phyloP scores from a whole-genome alignment of 2,888 invertebrate species.

The Eupithecia dodoneata region DNA sequence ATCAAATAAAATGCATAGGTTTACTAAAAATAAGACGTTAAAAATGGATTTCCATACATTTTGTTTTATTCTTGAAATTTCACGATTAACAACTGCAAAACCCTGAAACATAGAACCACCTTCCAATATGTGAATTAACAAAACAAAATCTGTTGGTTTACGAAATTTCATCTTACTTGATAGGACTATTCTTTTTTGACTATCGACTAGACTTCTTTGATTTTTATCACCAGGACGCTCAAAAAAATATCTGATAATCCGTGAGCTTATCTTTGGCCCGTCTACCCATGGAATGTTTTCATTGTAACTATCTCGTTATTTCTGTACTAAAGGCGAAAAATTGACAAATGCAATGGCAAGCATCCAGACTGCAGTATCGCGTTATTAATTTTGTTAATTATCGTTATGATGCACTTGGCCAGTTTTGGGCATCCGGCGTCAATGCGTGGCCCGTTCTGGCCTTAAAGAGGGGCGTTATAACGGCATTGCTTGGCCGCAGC shows the following conservation, averaged over 20 bases:
- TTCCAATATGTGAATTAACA: background rate
- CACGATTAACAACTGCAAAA: too few relatives aligned
- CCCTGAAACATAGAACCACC: too few relatives aligned
- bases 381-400: slow-evolving; percentile 62
- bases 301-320: slow-evolving; percentile 18
- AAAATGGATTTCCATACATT: too few relatives aligned
- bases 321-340: slow-evolving; percentile 40
- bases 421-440: slow-evolving; percentile 58
- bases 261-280: background rate
- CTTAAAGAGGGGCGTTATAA: slow-evolving; percentile 74
- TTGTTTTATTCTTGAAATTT: too few relatives aligned
- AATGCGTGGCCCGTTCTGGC: slow-evolving; percentile 59
- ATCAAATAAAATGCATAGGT: background rate
- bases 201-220: background rate
- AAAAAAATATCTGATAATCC: background rate
- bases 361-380: slow-evolving; percentile 58
- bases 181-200: background rate
- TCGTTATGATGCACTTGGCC: slow-evolving; percentile 58
- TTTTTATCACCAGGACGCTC: background rate
- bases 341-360: slow-evolving; percentile 58
- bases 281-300: slow-evolving; percentile 3
- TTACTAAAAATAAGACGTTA: too few relatives aligned
- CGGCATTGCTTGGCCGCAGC: slow-evolving; percentile 61
- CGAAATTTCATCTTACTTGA: background rate
- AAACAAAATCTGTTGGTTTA: background rate